Evolutionary conservation across 2,113 vertebrate species (phyloP), one percentile per base, ranked within the genome.

Genomic region (Dipodomys spectabilis): DNA sequence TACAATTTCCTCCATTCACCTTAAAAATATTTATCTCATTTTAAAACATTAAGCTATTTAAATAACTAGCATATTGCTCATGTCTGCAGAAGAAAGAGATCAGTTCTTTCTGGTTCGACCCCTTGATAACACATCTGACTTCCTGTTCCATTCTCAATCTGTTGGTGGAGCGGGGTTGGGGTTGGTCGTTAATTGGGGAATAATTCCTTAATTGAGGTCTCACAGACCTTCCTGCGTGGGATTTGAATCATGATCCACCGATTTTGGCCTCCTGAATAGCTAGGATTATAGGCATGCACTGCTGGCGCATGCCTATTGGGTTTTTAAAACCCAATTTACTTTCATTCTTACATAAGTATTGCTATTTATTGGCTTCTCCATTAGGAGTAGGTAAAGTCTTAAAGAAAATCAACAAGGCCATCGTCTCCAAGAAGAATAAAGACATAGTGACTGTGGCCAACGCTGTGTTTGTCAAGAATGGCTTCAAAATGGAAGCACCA

Each of bases 341-440:
- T 80, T 7, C 68, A 53, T 69, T 78, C 53, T 80, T 13, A 0
- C 0, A 0, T 28, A 62, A 85, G 96, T 82, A 39, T 84, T 89
- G n/a, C 92, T 93, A 79, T 94, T 95, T 96, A 93, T 78, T 92
- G 67, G 91, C 83, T 62, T 92, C 39, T 65, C 68, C 82, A 62
- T 32, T 95, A 99, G 99, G 99, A 89, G 99, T 98, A 73, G 99
- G 99, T 95, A 99, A 98, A 97, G 98, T 99, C 91, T 95, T 99
- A 94, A 99, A 97, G 98, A 99, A 98, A 97, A 98, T 99, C 96
- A 99, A 99, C 97, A 99, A 99, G 97, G 97, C 97, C 71, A 96
- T 99, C 95, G 98, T 98, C 19, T 98, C 99, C 73, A 99, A 98
- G 97, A 98, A 99, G 97, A 99, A 99, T 95, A 98, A 98, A 96